phyloP scores from a whole-genome alignment of 1,140 invertebrate genomes.

The Microplitis demolitor region DNA sequence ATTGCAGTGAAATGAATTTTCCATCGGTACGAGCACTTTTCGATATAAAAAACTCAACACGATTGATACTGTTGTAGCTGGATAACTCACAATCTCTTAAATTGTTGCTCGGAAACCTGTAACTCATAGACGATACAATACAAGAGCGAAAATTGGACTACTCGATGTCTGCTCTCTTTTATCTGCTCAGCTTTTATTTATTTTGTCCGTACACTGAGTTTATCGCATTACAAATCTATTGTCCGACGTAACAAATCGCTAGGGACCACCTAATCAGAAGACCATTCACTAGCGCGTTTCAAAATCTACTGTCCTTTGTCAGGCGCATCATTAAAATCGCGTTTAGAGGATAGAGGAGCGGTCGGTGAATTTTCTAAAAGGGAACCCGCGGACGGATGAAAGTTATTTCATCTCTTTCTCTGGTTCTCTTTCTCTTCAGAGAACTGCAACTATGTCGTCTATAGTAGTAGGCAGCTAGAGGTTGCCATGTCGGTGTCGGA shows the following conservation, averaged over 20 bases:
- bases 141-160: conserved; percentile 2
- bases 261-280: conserved; percentile 44
- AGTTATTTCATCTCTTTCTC: too few species aligned
- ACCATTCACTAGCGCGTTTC: conserved; percentile 39
- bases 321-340: conserved; percentile 44
- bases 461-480: too few species aligned
- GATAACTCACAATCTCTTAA: neutral
- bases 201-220: conserved; percentile 3
- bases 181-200: too few species aligned
- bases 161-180: neutral
- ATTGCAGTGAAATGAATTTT: conserved; percentile 18
- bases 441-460: too few species aligned
- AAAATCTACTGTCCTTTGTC: conserved; percentile 36
- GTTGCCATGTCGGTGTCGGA: neutral
- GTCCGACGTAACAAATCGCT: conserved; percentile 42
- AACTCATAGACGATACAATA: neutral
- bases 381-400: conserved; percentile 5
- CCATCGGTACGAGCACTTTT: too few species aligned
- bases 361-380: conserved; percentile 40
- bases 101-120: neutral
- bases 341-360: conserved; percentile 39
- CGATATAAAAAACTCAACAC: too few species aligned
- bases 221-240: conserved; percentile 33
- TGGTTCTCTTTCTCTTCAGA: too few species aligned
- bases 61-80: too few species aligned